Conservation (phyloP, 2,113 vertebrate species). For the Pycnonotus jocosus region DNA sequence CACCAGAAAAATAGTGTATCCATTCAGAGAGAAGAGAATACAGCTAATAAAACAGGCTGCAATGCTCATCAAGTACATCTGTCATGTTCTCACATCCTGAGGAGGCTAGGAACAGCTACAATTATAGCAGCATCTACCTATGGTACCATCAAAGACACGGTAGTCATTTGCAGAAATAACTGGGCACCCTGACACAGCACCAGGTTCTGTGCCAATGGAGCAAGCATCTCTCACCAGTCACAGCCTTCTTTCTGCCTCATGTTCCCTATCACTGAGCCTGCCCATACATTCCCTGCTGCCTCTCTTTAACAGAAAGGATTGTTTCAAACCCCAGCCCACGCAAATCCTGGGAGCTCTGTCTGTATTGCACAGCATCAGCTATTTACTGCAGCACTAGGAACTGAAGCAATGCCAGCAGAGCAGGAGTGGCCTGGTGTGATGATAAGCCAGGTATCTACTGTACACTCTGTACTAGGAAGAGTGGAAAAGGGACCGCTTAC, state of each 20-base stretch:
- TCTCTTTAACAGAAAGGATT: not conserved
- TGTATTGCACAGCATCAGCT: not conserved
- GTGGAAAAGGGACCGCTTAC: not conserved
- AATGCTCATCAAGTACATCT: not conserved
- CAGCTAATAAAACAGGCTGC: not conserved
- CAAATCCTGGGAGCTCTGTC: not conserved
- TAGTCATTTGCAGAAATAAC: not conserved
- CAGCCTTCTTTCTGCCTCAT: not conserved
- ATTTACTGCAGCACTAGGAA: not conserved
- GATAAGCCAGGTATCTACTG: not conserved
- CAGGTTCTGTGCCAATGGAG: rapidly evolving
- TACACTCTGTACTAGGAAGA: not conserved
- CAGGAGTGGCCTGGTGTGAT: not conserved
- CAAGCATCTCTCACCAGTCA: not conserved
- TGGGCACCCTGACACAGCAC: not conserved
- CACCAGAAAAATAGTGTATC: not conserved
- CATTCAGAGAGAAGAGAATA: not conserved
- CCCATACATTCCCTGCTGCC: rapidly evolving
- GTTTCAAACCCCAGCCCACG: not conserved
- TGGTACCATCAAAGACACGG: rapidly evolving
- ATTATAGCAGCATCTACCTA: not conserved
- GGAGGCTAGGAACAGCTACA: not conserved
- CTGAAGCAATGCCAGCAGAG: not conserved
- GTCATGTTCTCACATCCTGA: not conserved
- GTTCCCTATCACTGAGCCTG: rapidly evolving